Conservation (phyloP, 2,888 invertebrate genomes). For the Tholera decimalis region DNA sequence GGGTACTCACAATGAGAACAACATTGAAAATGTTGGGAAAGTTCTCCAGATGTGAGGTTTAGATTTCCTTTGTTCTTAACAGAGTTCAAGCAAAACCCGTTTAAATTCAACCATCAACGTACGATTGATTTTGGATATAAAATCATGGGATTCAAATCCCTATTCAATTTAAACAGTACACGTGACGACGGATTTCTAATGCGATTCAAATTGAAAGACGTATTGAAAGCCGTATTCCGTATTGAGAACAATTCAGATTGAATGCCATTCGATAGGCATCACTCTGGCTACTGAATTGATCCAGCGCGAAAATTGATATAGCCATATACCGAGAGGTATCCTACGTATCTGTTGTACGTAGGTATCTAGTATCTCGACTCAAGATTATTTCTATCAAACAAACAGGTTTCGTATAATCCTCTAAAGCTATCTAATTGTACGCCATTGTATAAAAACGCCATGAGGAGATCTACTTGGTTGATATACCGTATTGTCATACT, state of each 20-base stretch:
- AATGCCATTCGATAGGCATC: conserved; percentile 52
- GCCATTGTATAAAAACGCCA: conserved; percentile 21
- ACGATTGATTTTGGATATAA: conserved; percentile 24
- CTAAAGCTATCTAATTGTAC: conserved; percentile 36
- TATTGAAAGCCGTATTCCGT: conserved; percentile 42
- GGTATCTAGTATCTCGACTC: neutral
- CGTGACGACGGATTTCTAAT: conserved; percentile 37
- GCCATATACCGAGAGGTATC: neutral
- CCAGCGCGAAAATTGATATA: conserved; percentile 33
- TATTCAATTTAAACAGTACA: conserved; percentile 38
- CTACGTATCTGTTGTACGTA: neutral
- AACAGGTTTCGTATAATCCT: conserved; percentile 33
- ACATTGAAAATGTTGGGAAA: conserved; percentile 28
- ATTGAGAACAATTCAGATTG: conserved; percentile 57
- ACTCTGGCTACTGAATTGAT: conserved; percentile 41
- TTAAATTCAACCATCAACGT: conserved; percentile 15
- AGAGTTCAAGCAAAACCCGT: conserved; percentile 13
- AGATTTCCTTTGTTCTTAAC: conserved; percentile 12
- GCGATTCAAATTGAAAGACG: conserved; percentile 54
- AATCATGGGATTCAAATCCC: conserved; percentile 50
- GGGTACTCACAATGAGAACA: conserved; percentile 5
- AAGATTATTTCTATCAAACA: conserved; percentile 17
- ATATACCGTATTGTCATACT: too few species aligned
- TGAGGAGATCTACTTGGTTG: conserved; percentile 39
- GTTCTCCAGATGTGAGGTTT: conserved; percentile 19